Percentiles rank a stretch among this genome's conserved stretches.
Evolutionary conservation across 2,113 vertebrate species (phyloP).

Genomic region (Anser cygnoides): DNA sequence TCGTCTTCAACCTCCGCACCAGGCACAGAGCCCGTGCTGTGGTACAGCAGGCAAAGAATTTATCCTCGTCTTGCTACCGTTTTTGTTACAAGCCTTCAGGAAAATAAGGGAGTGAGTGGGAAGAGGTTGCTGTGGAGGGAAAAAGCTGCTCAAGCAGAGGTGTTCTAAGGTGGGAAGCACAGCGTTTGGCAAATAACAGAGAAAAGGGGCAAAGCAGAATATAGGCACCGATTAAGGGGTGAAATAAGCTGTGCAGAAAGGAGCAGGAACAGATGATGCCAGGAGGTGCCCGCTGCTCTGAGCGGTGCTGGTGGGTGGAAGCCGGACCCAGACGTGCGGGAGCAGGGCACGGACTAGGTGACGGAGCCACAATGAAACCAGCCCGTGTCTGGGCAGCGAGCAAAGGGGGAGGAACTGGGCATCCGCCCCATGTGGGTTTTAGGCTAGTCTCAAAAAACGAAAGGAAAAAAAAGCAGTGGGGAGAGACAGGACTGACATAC

Average conservation of each 20-base stretch:
- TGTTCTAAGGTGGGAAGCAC: neutral
- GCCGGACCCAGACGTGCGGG: accelerated
- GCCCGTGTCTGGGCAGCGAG: accelerated
- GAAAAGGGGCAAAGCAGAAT: neutral
- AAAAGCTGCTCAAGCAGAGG: neutral
- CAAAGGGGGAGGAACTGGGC: neutral
- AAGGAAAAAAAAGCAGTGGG: neutral
- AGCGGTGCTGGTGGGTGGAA: neutral
- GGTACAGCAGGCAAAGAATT: accelerated
- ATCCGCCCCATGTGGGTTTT: accelerated
- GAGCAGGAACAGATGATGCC: neutral
- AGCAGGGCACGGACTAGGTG: accelerated
- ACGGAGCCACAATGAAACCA: accelerated
- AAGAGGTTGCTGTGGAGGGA: neutral
- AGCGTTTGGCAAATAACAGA: accelerated
- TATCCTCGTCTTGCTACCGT: neutral
- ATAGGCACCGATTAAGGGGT: accelerated
- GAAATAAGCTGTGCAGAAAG: accelerated
- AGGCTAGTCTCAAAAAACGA: neutral
- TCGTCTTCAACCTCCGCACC: neutral
- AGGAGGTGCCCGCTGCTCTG: neutral
- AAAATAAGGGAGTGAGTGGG: neutral
- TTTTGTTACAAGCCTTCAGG: neutral
- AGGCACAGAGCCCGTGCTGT: accelerated
- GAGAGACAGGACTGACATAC: neutral